Evolutionary conservation across 2,113 vertebrate genomes (phyloP), one percentile per base, ranked within the genome.

Genomic region (Sylvilagus bachmani): DNA sequence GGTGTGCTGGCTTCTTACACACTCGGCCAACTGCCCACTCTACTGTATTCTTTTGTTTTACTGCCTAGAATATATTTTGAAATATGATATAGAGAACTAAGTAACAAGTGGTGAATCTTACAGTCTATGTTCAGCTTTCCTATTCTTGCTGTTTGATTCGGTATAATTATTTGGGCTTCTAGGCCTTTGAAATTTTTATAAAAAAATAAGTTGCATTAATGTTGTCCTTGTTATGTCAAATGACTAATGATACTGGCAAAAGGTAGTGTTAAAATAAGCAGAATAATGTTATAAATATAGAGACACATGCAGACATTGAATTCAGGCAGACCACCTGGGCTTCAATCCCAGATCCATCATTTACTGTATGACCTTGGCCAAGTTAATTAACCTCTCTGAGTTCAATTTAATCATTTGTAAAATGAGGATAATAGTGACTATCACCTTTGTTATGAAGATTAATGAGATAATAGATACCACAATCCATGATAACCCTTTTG

Each of bases 351-450:
- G 4, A 38, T 69, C 14, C 5, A 53, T 86, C 62, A 27, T 92
- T 89, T 92, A 62, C 49, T 86, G 5, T 71, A 53, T 82, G 24
- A 89, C 44, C 80, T 86, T 95, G 53, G 29, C 4, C 17, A 74
- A 95, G 89, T 93, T 88, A 91, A 69, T 93, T 86, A 89, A 91
- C 74, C 36, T 82, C 5, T 82, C 44, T n/a, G 64, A 96, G 62
- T 29, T 85, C 53, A 91, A 31, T 81, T 89, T 96, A 21, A 31
- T 89, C 16, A 81, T 89, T 89, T 93, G 22, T 89, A 29, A 91
- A 77, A 67, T 66, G 27, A 81, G 2, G 33, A 53, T 93, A 82
- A 89, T 96, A 89, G 75, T 82, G 55, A 89, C 69, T 53, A 21
- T 82, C 10, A 69, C 58, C 11, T 86, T 53, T 38, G 53, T 75